A percentile compares a stretch with the other conserved stretches of the same genome.
Evolutionary conservation across 1,140 invertebrate species (phyloP).

Genomic region (Aphis gossypii): DNA sequence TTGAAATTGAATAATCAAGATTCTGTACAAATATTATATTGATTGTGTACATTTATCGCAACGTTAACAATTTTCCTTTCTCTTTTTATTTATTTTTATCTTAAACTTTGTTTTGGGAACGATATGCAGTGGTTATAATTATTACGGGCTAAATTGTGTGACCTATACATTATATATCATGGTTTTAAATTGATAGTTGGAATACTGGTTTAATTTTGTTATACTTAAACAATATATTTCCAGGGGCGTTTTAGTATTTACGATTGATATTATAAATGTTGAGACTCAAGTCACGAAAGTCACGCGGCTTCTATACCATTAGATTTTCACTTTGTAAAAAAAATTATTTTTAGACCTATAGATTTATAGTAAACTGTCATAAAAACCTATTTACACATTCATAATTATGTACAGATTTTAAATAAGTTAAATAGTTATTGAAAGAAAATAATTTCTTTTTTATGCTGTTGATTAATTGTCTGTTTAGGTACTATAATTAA

Average conservation of each 20-base stretch:
- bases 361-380: not conserved
- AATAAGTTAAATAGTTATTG: not conserved
- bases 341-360: not conserved
- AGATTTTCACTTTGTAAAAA: not conserved
- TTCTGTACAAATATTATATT: not conserved
- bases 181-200: not conserved
- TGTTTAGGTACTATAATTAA: not conserved
- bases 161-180: not conserved
- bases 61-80: not conserved
- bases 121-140: not conserved
- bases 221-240: not conserved
- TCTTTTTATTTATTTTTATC: not conserved
- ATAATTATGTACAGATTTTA: not conserved
- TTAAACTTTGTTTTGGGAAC: not conserved
- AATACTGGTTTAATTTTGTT: not conserved
- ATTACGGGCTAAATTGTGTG: not conserved
- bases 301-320: not conserved
- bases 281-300: not conserved
- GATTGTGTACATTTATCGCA: not conserved
- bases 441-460: not conserved
- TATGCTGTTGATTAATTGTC: not conserved
- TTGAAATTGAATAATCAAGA: not conserved
- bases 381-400: not conserved
- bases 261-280: not conserved
- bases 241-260: not conserved